Percentiles rank a stretch among this genome's conserved stretches.
phyloP scores from a whole-genome alignment of 2,113 vertebrate genomes.

The Tetraodon nigroviridis region DNA sequence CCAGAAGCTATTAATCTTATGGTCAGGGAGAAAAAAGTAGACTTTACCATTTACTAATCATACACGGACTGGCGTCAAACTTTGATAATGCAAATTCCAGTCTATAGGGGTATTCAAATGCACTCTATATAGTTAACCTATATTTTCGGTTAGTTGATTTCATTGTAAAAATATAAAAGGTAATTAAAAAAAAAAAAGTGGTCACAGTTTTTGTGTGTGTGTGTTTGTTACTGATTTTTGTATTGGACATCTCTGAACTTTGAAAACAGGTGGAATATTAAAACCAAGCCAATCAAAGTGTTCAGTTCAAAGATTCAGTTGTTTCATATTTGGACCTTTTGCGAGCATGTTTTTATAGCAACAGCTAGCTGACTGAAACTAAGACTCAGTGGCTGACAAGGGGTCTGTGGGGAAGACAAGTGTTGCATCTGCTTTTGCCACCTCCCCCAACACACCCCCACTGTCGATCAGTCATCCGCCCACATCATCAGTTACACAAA shows the following conservation, averaged over 20 bases:
- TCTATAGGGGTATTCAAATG: no score
- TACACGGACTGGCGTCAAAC: no score
- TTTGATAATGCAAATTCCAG: no score
- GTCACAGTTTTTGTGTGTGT: no score
- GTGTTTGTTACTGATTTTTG: no score
- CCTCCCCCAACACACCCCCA: conserved; percentile 29
- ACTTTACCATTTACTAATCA: no score
- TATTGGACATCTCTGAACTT: conserved; percentile 16
- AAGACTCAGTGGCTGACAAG: conserved; percentile 47
- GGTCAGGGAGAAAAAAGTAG: no score
- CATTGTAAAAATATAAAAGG: no score
- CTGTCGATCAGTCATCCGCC: conserved; percentile 50
- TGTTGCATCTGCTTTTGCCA: conserved; percentile 41
- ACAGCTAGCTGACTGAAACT: conserved; percentile 47
- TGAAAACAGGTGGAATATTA: conserved; percentile 37
- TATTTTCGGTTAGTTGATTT: no score
- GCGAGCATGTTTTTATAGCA: conserved; percentile 57
- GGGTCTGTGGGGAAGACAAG: conserved; percentile 47
- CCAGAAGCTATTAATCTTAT: conserved; percentile 12
- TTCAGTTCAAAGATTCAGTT: conserved; percentile 23
- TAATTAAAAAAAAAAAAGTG: no score
- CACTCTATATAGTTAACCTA: no score
- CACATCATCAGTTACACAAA: conserved; percentile 51
- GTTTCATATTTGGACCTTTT: conserved; percentile 34
- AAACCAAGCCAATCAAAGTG: not conserved